A percentile compares a stretch with the other conserved stretches of the same genome.
Conservation (phyloP, 1,140 invertebrate species). For the Tribolium castaneum region DNA sequence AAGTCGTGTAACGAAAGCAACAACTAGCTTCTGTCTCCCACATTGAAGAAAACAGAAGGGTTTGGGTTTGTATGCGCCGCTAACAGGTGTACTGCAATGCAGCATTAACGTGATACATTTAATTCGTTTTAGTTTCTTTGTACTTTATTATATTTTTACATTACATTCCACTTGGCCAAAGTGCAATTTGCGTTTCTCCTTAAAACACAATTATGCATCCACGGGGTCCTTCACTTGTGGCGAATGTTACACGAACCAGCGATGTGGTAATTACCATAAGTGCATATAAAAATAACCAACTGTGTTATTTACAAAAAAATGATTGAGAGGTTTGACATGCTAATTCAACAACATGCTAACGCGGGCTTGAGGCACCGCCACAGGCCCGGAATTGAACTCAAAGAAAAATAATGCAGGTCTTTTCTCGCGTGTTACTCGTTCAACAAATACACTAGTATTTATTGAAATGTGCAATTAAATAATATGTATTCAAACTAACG, state of each 20-base stretch:
- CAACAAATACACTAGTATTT: neutral
- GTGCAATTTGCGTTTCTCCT: conserved; percentile 18
- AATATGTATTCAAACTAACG: neutral
- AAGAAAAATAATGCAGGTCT: neutral
- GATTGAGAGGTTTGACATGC: conserved; percentile 7
- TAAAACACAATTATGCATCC: conserved; percentile 7
- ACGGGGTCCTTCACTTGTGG: neutral
- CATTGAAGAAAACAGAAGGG: conserved; percentile 12
- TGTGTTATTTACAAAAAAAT: conserved; percentile 11
- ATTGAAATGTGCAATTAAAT: neutral
- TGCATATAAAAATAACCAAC: conserved; percentile 1
- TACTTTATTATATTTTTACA: neutral
- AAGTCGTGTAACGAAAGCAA: conserved; percentile 13
- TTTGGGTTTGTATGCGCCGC: neutral
- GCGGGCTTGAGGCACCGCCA: neutral
- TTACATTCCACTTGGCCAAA: neutral
- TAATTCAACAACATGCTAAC: conserved; percentile 5
- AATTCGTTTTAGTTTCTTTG: conserved; percentile 9
- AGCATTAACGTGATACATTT: conserved; percentile 5
- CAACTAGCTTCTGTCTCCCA: neutral
- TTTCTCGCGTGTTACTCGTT: neutral
- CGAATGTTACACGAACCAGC: neutral
- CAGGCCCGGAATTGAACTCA: neutral
- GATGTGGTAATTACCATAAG: conserved; percentile 4
- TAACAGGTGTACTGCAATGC: conserved; percentile 31